Evolutionary conservation across 2,888 invertebrate species (phyloP), one percentile per base, ranked within the genome.

Genomic region (Adela reaumurella): DNA sequence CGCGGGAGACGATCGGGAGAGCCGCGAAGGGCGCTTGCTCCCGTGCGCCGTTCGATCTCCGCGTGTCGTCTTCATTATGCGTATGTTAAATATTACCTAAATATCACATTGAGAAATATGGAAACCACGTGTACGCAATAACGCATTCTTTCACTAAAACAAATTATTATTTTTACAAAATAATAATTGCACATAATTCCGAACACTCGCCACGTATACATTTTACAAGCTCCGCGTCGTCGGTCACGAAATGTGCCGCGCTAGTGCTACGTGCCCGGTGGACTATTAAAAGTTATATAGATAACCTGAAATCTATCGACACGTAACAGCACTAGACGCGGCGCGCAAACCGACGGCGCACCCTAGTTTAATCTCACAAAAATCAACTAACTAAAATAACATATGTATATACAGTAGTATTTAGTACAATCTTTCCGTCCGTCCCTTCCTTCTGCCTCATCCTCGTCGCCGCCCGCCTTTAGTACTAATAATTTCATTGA

Each of bases 51-150:
- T 42, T 17, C 52, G 49, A 46, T 17, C 48, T 44, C 20, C 46
- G 19, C 43, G 20, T 56, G 61, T 54, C 56, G 55, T 57, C 62
- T 63, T 43, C 20, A 19, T 28, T 19, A 35, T 60, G 56, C 61
- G 18, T 43, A 8, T 43, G 43, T 19, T 11, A 43, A 43, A 43
- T 17, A 43, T 73, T 71, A 74, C 70, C 79, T 80, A 79, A 76
- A 77, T 80, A 80, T 80, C 80, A 80, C 80, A 80, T 79, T 79
- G 72, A 78, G 74, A 78, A 79, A 74, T 73, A 79, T 77, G 74
- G 77, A 77, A 77, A 76, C 76, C 76, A 74, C 76, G 74, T 76
- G 74, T 72, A 72, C 72, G 71, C 73, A 73, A 73, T 76, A 71
- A 78, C 74, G 76, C 74, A 70, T 72, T 64, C 68, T 62, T 71